These are phyloP conservation scores for Lasioglossum marginatum DNA, from an alignment of 2,888 invertebrate species.

Conservation along the genomic window DNA sequence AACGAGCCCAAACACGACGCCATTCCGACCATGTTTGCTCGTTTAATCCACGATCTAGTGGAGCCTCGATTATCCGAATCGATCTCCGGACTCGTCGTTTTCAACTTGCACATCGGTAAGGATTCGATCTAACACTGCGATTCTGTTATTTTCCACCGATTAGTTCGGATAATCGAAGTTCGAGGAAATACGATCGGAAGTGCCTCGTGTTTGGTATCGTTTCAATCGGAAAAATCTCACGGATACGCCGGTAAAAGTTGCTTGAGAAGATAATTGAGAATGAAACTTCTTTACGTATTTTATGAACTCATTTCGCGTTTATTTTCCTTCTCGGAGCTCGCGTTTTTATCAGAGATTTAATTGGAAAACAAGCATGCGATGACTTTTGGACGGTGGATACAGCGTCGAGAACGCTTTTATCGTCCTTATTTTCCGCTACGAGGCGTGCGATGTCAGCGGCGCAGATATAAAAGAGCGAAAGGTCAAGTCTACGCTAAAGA, in stretches of 20 bases:
- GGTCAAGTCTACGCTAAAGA: constrained; percentile 31
- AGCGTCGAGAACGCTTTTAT: not conserved
- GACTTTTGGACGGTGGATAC: not conserved
- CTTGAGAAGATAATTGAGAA: not conserved
- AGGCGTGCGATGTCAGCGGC: not conserved
- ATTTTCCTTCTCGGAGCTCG: not conserved
- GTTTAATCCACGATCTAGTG: too few relatives aligned
- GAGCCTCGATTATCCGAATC: not conserved
- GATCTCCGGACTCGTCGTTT: too few relatives aligned
- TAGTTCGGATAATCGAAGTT: not conserved
- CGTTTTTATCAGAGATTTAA: too few relatives aligned
- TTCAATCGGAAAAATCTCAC: not conserved
- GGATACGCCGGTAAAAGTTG: not conserved
- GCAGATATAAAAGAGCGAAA: constrained; percentile 25
- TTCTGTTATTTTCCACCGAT: too few relatives aligned
- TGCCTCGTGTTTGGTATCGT: not conserved
- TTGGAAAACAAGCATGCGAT: not conserved
- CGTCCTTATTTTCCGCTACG: not conserved
- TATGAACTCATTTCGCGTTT: not conserved
- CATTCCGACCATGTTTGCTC: not conserved
- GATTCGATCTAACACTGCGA: too few relatives aligned
- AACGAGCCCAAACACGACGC: not conserved
- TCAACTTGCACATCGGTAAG: too few relatives aligned
- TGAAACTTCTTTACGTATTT: not conserved
- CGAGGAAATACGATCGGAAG: too few relatives aligned